A percentile compares a stretch with the other conserved stretches of the same genome.
Evolutionary conservation across 2,888 invertebrate genomes (phyloP).

Genomic region (Pandemis heparana): DNA sequence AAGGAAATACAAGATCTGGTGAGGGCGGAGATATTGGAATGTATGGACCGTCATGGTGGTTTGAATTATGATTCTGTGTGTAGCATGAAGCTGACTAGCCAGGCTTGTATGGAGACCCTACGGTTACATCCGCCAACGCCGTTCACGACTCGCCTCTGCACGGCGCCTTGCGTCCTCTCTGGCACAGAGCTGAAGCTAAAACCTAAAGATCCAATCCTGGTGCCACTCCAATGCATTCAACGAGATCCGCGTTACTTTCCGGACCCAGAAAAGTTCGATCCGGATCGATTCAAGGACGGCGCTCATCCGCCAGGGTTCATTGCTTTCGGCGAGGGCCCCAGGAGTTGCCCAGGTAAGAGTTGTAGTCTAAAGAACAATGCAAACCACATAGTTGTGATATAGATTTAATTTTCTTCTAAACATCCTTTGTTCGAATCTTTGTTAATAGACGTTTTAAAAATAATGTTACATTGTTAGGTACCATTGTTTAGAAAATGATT

Average conservation of each 20-base stretch:
- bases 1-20: slow-evolving; percentile 69
- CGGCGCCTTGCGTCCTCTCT: slow-evolving; percentile 66
- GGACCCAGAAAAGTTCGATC: slow-evolving; percentile 76
- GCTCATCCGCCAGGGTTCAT: slow-evolving; percentile 70
- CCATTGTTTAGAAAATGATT: slow-evolving; percentile 46
- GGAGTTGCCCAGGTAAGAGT: slow-evolving; percentile 75
- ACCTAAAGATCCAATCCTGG: slow-evolving; percentile 69
- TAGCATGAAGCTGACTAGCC: slow-evolving; percentile 69
- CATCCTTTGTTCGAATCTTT: slow-evolving; percentile 35
- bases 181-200: slow-evolving; percentile 67
- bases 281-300: slow-evolving; percentile 71
- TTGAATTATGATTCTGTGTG: slow-evolving; percentile 74
- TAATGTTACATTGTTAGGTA: slow-evolving; percentile 29
- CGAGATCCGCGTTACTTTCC: slow-evolving; percentile 71
- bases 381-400: slow-evolving; percentile 2
- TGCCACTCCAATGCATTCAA: slow-evolving; percentile 77
- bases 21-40: slow-evolving; percentile 69
- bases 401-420: slow-evolving; percentile 30
- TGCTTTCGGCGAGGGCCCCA: slow-evolving; percentile 79
- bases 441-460: slow-evolving; percentile 30
- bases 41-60: slow-evolving; percentile 62
- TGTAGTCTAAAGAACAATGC: not conserved
- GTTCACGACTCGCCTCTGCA: slow-evolving; percentile 76
- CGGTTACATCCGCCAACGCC: slow-evolving; percentile 79
- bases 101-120: slow-evolving; percentile 70